Evolutionary conservation across 1,140 invertebrate species (phyloP), one percentile per base, ranked within the genome.

Genomic region (Atta texana): DNA sequence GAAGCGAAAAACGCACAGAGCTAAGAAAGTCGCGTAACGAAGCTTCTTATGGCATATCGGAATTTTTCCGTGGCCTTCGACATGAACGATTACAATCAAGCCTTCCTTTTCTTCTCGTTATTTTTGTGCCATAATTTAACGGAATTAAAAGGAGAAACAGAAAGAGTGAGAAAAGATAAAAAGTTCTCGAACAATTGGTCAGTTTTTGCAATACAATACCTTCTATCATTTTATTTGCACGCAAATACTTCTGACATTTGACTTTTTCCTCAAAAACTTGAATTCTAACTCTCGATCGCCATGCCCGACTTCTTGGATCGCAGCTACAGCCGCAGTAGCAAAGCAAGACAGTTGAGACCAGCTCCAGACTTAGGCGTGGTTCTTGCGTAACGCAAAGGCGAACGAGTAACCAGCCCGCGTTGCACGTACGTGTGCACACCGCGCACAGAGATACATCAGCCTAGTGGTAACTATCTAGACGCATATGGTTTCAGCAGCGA

Each of bases 371-470:
- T 94, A 94, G 94, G 94, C 93, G 94, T 94, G 94, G 94, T 94
- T 94, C 93, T 95, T 95, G 93, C 94, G 94, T 94, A 95, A 95
- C 92, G 89, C 89, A 92, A 93, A 94, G 92, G 89, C 92, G 92
- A 92, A 91, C 93, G 91, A 92, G 92, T 92, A 92, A 91, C 88
- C 89, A 85, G 91, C 92, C 90, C 87, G 92, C 92, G 82, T 87
- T 84, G 86, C 77, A 66, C 77, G 18, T 87, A 86, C 81, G 72
- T 78, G 39, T 51, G 31, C 77, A 72, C 88, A 88, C 74, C 69
- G 64, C 82, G 84, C 71, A 49, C 53, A 82, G 68, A 66, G 57
- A 84, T 74, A 84, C 39, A 39, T 59, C 55, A 34, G 39, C 44
- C 28, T 24, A 21, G 18, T 51, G 39, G 53, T 77, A 72, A 44